phyloP scores from a whole-genome alignment of 1,140 invertebrate genomes.

The Magallana gigas region DNA sequence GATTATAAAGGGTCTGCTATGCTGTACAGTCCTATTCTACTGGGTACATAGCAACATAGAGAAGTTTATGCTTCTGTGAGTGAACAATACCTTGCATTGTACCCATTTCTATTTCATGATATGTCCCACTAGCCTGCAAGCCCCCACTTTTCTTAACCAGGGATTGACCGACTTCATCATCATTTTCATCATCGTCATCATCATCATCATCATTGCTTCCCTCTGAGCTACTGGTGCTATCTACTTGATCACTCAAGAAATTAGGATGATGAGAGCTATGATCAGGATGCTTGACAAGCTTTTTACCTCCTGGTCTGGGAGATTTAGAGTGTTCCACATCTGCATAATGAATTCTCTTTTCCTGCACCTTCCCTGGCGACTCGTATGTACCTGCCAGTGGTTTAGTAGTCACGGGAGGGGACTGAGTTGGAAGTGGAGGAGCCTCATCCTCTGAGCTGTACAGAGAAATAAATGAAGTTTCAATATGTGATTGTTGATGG shows the following conservation, averaged over 20 bases:
- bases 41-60: slow-evolving; percentile 5
- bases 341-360: slow-evolving; percentile 5
- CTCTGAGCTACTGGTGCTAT: slow-evolving; percentile 17
- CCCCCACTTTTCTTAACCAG: neutral
- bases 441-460: neutral
- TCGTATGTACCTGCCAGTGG: slow-evolving; percentile 12
- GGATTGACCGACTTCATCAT: slow-evolving; percentile 26
- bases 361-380: neutral
- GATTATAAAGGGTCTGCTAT: neutral
- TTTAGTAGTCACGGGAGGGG: slow-evolving; percentile 4
- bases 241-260: slow-evolving; percentile 46
- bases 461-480: neutral
- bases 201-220: slow-evolving; percentile 1
- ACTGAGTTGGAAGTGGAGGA: slow-evolving; percentile 33
- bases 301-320: slow-evolving; percentile 10
- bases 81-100: slow-evolving; percentile 17
- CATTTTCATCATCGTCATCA: slow-evolving; percentile 23
- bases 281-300: slow-evolving; percentile 10
- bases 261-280: slow-evolving; percentile 38
- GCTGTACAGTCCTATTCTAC: neutral
- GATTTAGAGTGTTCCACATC: slow-evolving; percentile 16
- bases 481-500: no score
- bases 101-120: slow-evolving; percentile 37
- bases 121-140: slow-evolving; percentile 36
- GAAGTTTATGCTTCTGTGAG: neutral